phyloP scores from a whole-genome alignment of 2,888 invertebrate genomes.

The Cheilosia pagana region DNA sequence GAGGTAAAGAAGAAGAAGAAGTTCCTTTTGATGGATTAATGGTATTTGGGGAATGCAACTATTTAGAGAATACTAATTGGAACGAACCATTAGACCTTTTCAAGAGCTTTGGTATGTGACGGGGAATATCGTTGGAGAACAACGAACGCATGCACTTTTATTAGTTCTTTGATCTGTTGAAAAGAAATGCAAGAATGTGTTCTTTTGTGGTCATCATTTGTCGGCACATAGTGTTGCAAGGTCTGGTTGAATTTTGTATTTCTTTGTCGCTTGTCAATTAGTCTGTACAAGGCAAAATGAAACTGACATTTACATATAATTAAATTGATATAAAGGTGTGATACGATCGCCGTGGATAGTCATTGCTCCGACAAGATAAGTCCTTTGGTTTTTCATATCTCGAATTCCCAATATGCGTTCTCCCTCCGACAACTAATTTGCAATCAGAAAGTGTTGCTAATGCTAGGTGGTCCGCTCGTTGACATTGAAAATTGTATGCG shows the following conservation, averaged over 20 bases:
- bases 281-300: neutral
- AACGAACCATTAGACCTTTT: slow-evolving; percentile 40
- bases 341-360: too few relatives aligned
- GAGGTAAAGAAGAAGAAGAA: neutral
- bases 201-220: slow-evolving; percentile 12
- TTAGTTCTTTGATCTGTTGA: slow-evolving; percentile 62
- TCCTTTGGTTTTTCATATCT: too few relatives aligned
- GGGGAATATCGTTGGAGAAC: neutral
- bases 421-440: too few relatives aligned
- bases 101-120: slow-evolving; percentile 46
- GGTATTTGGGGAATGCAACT: slow-evolving; percentile 64
- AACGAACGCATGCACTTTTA: slow-evolving; percentile 32
- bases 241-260: slow-evolving; percentile 34
- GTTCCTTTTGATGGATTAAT: slow-evolving; percentile 66
- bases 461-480: too few relatives aligned
- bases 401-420: too few relatives aligned
- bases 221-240: slow-evolving; percentile 15
- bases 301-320: too few relatives aligned
- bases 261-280: slow-evolving; percentile 28
- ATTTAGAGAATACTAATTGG: slow-evolving; percentile 72
- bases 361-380: too few relatives aligned
- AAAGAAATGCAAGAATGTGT: slow-evolving; percentile 20
- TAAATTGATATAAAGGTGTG: too few relatives aligned
- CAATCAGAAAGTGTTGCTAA: too few relatives aligned
- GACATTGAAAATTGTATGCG: too few relatives aligned